A percentile compares a stretch with the other conserved stretches of the same genome.
phyloP scores from a whole-genome alignment of 1,140 invertebrate species.

The Gryllus bimaculatus region DNA sequence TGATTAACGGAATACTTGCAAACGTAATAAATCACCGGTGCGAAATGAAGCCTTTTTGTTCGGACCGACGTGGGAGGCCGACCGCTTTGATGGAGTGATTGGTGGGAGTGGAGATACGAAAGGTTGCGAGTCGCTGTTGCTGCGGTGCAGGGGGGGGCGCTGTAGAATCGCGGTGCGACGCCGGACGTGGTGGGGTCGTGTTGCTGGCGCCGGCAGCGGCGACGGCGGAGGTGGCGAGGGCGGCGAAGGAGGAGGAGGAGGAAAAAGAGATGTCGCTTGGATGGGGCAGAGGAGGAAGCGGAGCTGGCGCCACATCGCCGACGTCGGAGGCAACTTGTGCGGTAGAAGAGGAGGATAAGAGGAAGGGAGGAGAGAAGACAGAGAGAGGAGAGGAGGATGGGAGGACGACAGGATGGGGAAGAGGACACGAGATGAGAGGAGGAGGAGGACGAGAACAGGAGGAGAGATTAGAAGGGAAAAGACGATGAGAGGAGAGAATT shows the following conservation, averaged over 20 bases:
- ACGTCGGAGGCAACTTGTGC: too few relatives aligned
- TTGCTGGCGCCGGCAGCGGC: too few relatives aligned
- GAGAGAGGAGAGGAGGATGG: background rate
- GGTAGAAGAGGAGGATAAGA: background rate
- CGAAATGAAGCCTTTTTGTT: background rate
- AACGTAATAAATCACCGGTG: background rate
- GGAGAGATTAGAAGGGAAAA: background rate
- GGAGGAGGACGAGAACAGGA: background rate
- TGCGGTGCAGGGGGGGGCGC: too few relatives aligned
- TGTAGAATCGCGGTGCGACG: too few relatives aligned
- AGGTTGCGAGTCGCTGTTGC: too few relatives aligned
- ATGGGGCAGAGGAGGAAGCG: background rate
- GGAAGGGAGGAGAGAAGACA: background rate
- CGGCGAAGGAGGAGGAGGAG: too few relatives aligned
- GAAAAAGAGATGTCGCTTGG: background rate
- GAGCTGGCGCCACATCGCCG: too few relatives aligned
- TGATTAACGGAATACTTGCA: background rate
- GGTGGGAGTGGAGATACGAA: background rate
- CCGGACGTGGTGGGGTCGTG: too few relatives aligned
- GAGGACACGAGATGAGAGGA: background rate
- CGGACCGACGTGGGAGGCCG: background rate
- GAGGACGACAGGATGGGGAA: background rate
- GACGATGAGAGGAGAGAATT: background rate
- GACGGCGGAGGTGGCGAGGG: too few relatives aligned
- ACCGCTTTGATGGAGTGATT: background rate